phyloP scores from a whole-genome alignment of 30 jellyfish, hydroid and myxozoan genomes.

The Clytia hemisphaerica region DNA sequence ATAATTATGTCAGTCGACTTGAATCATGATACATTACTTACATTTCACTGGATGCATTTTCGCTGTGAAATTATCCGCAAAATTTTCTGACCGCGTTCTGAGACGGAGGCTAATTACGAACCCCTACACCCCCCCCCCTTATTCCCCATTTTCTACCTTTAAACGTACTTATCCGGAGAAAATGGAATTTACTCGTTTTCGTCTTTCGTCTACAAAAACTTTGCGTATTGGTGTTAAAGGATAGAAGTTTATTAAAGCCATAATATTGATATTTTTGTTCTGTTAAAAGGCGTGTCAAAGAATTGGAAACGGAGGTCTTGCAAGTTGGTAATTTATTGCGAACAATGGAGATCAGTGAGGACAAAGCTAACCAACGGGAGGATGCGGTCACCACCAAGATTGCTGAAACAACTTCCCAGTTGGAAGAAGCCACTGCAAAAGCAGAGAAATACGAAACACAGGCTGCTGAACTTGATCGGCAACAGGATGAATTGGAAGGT shows the following conservation, averaged over 20 bases:
- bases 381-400: conserved; percentile 51
- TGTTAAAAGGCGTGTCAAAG: conserved; percentile 50
- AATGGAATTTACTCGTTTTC: too few relatives aligned
- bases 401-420: conserved; percentile 64
- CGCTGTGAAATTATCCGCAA: too few relatives aligned
- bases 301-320: conserved; percentile 68
- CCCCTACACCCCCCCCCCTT: too few relatives aligned
- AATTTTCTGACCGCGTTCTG: too few relatives aligned
- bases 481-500: conserved; percentile 65
- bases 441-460: conserved; percentile 58
- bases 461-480: conserved; percentile 56
- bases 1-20: too few relatives aligned
- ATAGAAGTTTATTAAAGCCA: not conserved
- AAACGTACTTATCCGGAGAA: too few relatives aligned
- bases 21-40: too few relatives aligned
- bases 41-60: too few relatives aligned
- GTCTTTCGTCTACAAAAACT: not conserved
- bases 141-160: too few relatives aligned
- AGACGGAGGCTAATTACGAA: too few relatives aligned
- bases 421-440: conserved; percentile 64
- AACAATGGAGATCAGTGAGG: conserved; percentile 82
- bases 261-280: not conserved
- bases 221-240: not conserved
- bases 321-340: conserved; percentile 73
- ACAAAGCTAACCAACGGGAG: conserved; percentile 76